These are phyloP conservation scores for Brachystomella parvula DNA, from an alignment of 1,140 invertebrate species.

Conservation along the genomic window DNA sequence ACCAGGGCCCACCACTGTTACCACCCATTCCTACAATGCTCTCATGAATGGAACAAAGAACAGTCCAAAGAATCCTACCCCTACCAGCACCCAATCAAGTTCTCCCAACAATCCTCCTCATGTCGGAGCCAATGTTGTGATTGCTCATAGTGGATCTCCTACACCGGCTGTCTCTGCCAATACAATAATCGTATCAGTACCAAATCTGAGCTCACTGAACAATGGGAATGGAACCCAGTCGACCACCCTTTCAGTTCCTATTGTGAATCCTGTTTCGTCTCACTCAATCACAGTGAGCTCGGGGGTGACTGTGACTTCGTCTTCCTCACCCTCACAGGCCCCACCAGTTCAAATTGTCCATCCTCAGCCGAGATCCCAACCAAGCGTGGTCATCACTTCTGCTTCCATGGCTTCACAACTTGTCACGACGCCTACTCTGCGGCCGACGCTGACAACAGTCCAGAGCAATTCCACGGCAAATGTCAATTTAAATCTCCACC, in stretches of 20 bases:
- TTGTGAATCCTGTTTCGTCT: conserved; percentile 7
- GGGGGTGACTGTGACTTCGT: neutral
- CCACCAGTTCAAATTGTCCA: conserved; percentile 35
- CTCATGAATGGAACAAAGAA: neutral
- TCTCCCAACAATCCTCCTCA: neutral
- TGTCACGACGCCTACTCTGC: neutral
- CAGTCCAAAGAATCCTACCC: neutral
- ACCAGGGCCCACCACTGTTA: neutral
- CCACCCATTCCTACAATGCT: conserved; percentile 24
- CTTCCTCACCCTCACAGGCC: conserved; percentile 14
- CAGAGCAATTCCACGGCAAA: conserved; percentile 19
- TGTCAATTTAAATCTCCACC: conserved; percentile 35
- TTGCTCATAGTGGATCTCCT: conserved; percentile 2
- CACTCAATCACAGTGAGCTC: neutral
- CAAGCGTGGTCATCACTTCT: conserved; percentile 9
- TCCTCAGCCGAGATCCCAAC: conserved; percentile 28
- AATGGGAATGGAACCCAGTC: neutral
- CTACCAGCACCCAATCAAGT: neutral
- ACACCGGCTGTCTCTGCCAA: neutral
- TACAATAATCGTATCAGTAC: conserved; percentile 2
- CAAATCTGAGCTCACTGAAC: neutral
- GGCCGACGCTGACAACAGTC: conserved; percentile 4
- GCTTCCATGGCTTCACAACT: neutral
- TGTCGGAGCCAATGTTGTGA: neutral
- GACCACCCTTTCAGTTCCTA: conserved; percentile 9